Evolutionary conservation across 1,140 invertebrate genomes (phyloP).

Genomic region (Drosophila nikananu): DNA sequence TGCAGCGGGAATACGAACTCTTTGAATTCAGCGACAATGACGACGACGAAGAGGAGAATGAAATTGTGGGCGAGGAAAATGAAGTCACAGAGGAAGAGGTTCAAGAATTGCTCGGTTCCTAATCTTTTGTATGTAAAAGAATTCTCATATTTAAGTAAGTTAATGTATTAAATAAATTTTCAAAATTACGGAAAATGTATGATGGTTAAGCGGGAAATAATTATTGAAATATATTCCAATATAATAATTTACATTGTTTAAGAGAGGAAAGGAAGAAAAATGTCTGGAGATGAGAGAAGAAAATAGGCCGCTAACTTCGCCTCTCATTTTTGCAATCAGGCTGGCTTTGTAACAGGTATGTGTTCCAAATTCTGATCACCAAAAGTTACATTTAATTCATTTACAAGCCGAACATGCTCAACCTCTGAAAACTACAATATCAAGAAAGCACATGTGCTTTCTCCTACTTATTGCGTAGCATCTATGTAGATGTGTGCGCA

Average conservation of each 20-base stretch:
- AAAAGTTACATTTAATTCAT: neutral
- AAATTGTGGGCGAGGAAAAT: neutral
- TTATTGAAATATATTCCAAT: too few relatives aligned
- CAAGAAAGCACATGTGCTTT: neutral
- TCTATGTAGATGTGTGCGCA: neutral
- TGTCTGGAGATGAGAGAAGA: too few relatives aligned
- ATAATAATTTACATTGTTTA: too few relatives aligned
- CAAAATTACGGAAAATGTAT: too few relatives aligned
- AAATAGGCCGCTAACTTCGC: too few relatives aligned
- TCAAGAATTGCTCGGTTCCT: constrained; percentile 4
- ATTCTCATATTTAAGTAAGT: neutral
- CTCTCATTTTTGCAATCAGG: too few relatives aligned
- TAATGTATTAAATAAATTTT: neutral
- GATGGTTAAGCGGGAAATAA: too few relatives aligned
- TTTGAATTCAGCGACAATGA: constrained; percentile 24
- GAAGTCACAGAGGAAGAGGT: constrained; percentile 5
- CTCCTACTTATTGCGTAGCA: neutral
- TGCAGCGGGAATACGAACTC: constrained; percentile 28
- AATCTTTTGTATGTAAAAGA: neutral
- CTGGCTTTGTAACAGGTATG: too few relatives aligned
- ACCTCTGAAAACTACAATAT: neutral
- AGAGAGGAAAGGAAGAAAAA: too few relatives aligned
- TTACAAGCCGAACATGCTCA: neutral
- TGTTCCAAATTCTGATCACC: too few relatives aligned
- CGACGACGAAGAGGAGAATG: neutral